A percentile compares a stretch with the other conserved stretches of the same genome.
Evolutionary conservation across 2,113 vertebrate genomes (phyloP).

Genomic region (Rhinoptilus africanus): DNA sequence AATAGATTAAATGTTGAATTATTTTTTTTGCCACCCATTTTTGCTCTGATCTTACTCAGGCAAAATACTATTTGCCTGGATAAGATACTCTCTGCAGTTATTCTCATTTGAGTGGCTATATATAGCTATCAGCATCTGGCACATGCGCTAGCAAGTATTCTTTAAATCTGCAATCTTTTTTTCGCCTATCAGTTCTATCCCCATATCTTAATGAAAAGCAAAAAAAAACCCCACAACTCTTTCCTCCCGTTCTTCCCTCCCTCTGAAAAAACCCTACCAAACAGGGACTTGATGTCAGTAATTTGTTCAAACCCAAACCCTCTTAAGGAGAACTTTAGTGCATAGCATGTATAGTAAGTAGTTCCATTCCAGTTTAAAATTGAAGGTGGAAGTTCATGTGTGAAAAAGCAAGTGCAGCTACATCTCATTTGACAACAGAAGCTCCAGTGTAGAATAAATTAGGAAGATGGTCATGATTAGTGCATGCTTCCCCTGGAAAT

Average conservation of each 20-base stretch:
- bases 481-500: background rate
- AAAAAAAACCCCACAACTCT: background rate
- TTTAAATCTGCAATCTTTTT: background rate
- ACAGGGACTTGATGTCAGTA: background rate
- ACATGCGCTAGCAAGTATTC: background rate
- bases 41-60: background rate
- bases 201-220: background rate
- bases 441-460: background rate
- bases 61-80: background rate
- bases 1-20: background rate
- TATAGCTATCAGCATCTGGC: constrained; percentile 42
- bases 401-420: background rate
- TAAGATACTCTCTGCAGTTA: background rate
- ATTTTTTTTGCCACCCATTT: background rate
- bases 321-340: background rate
- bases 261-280: background rate
- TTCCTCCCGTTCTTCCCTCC: background rate
- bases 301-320: background rate
- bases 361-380: background rate
- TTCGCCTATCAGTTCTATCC: background rate
- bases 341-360: background rate
- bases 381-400: background rate
- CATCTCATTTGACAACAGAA: background rate
- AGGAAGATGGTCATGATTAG: background rate
- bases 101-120: background rate